phyloP scores from a whole-genome alignment of 2,113 vertebrate species.

The Dascyllus trimaculatus region DNA sequence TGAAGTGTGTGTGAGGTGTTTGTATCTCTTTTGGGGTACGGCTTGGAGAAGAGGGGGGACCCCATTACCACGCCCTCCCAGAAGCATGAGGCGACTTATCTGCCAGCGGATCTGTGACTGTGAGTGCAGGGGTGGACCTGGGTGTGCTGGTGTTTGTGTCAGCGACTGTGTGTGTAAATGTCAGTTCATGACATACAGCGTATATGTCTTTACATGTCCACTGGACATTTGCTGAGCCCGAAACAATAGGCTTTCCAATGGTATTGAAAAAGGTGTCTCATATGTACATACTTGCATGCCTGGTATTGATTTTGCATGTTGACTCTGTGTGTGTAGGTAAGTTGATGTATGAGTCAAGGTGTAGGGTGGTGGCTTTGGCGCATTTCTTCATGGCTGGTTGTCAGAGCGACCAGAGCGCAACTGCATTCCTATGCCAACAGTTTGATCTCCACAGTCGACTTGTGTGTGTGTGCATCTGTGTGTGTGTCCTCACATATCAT shows the following conservation, averaged over 20 bases:
- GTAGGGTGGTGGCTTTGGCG: slow-evolving; percentile 78
- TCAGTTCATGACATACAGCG: background rate
- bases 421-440: slow-evolving; percentile 62
- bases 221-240: slow-evolving; percentile 16
- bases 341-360: slow-evolving; percentile 59
- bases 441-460: slow-evolving; percentile 43
- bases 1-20: slow-evolving; percentile 64
- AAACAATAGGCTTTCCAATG: slow-evolving; percentile 7
- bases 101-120: slow-evolving; percentile 99
- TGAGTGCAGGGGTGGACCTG: slow-evolving; percentile 91
- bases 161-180: slow-evolving; percentile 30
- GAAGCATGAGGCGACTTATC: slow-evolving; percentile 98
- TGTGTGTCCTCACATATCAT: slow-evolving; percentile 1
- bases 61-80: slow-evolving; percentile 76
- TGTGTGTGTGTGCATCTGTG: background rate
- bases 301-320: slow-evolving; percentile 27
- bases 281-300: background rate
- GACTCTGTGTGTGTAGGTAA: slow-evolving; percentile 32
- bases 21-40: slow-evolving; percentile 76
- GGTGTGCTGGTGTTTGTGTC: slow-evolving; percentile 66
- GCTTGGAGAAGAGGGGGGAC: slow-evolving; percentile 74
- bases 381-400: slow-evolving; percentile 66
- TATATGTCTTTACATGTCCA: slow-evolving; percentile 2
- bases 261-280: slow-evolving; percentile 8
- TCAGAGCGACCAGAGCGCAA: slow-evolving; percentile 55